These are phyloP conservation scores for Pachyuromys duprasi DNA, from an alignment of 2,797 vertebrate genomes.

Conservation along the genomic window DNA sequence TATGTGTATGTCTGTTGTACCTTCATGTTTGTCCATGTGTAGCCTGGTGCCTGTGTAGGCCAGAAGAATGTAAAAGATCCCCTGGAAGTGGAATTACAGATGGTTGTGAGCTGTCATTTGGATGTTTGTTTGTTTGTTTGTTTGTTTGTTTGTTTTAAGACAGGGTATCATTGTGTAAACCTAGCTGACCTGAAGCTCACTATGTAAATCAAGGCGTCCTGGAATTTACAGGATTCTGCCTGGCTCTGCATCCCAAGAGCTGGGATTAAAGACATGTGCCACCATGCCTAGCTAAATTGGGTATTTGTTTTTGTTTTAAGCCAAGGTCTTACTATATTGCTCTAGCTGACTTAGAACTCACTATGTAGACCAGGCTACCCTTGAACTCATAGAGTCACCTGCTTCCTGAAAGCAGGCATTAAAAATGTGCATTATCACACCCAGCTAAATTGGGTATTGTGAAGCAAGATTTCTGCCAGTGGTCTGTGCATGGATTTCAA, in stretches of 20 bases:
- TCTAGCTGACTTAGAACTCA: neutral
- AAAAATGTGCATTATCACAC: neutral
- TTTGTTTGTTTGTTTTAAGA: conserved; percentile 5
- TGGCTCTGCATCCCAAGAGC: neutral
- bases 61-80: neutral
- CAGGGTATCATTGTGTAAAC: neutral
- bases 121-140: neutral
- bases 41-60: neutral
- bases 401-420: neutral
- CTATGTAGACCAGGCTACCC: neutral
- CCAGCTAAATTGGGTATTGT: neutral
- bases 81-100: neutral
- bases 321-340: neutral
- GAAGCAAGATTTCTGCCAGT: conserved; percentile 10
- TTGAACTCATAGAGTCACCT: neutral
- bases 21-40: neutral
- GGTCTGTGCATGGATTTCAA: neutral
- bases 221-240: neutral
- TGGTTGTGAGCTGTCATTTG: neutral
- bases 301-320: neutral
- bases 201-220: neutral
- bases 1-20: neutral
- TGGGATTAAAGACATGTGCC: neutral
- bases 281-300: neutral
- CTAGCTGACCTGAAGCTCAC: neutral